Conservation (phyloP, 2,797 vertebrate genomes). For the Anolis apletophallus region DNA sequence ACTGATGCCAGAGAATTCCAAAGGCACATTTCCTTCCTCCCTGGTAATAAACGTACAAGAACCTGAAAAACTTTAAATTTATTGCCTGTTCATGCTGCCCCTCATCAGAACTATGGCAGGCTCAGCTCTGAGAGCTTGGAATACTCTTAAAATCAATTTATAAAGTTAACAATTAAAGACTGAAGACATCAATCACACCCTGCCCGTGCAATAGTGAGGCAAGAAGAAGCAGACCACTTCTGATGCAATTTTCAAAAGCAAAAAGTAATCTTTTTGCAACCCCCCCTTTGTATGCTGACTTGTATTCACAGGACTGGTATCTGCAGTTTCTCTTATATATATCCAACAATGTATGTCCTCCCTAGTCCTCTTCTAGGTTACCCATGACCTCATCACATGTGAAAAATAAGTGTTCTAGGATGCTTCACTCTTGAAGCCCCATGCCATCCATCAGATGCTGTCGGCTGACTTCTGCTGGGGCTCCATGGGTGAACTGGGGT, state of each 20-base stretch:
- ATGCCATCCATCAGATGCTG: no score
- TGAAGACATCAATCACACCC: neutral
- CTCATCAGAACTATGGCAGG: no score
- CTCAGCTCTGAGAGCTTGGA: no score
- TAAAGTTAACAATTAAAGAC: neutral
- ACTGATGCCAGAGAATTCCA: neutral
- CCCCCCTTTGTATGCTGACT: neutral
- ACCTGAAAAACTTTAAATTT: neutral
- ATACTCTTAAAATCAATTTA: neutral
- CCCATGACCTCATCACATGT: no score
- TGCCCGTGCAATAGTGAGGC: neutral
- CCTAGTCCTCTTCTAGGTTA: no score
- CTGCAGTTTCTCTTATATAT: no score
- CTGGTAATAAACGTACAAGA: neutral
- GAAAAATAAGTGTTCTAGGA: no score
- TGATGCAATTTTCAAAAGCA: neutral
- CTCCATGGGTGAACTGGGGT: no score
- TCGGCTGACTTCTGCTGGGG: no score
- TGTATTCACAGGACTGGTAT: no score
- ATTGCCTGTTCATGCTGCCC: neutral
- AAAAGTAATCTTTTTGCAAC: neutral
- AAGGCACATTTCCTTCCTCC: neutral
- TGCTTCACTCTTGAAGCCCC: no score
- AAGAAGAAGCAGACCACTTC: neutral
- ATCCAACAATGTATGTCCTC: no score